These are phyloP conservation scores for Bombus confusus DNA, from an alignment of 1,140 invertebrate species.

Conservation along the genomic window DNA sequence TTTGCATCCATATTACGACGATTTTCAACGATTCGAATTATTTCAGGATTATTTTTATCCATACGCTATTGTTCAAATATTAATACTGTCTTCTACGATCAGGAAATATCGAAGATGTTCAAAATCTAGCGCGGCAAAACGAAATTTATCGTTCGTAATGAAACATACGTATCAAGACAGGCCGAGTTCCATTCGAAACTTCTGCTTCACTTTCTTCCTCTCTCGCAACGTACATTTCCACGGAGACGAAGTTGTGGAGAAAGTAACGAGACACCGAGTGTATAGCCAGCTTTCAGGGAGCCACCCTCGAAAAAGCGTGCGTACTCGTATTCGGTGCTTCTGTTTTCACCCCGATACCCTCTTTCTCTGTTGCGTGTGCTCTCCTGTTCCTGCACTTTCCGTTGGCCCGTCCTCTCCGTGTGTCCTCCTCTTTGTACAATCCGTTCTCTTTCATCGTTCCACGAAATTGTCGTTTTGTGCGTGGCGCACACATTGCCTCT, in stretches of 20 bases:
- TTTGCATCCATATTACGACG: too few species aligned
- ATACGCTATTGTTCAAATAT: too few species aligned
- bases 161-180: background rate
- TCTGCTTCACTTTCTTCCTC: background rate
- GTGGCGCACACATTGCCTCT: background rate
- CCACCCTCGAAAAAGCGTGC: conserved; percentile 40
- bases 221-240: background rate
- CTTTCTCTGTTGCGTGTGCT: background rate
- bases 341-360: conserved; percentile 5
- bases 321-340: conserved; percentile 25
- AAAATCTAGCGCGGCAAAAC: too few species aligned
- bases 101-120: too few species aligned
- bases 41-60: too few species aligned
- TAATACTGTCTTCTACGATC: too few species aligned
- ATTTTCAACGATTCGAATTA: too few species aligned
- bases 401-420: background rate
- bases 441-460: conserved; percentile 4
- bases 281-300: conserved; percentile 1
- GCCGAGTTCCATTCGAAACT: too few species aligned
- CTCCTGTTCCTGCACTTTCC: background rate
- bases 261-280: background rate
- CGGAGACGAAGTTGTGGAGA: background rate
- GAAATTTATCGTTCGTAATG: background rate
- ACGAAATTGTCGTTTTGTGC: conserved; percentile 32
- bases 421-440: conserved; percentile 2